Percentiles rank a stretch among this genome's conserved stretches.
phyloP scores from a whole-genome alignment of 2,113 vertebrate species.

The Chionodraco myersi region DNA sequence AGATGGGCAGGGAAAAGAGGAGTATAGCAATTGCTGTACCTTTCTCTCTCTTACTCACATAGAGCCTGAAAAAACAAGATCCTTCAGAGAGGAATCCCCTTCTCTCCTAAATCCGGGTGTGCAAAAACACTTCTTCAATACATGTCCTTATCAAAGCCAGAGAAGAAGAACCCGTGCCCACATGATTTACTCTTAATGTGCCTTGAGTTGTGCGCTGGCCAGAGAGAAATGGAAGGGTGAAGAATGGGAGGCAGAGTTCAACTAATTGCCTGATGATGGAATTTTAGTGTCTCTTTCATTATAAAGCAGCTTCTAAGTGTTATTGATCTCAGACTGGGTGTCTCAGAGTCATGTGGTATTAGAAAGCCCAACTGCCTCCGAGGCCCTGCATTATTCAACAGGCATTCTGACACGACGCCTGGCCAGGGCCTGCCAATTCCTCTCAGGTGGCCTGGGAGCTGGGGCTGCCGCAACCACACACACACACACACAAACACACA shows the following conservation, averaged over 20 bases:
- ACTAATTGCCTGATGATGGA: conserved; percentile 86
- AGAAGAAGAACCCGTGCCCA: conserved; percentile 38
- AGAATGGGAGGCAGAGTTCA: conserved; percentile 64
- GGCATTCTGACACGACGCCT: conserved; percentile 75
- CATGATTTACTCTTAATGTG: conserved; percentile 41
- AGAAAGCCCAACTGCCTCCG: conserved; percentile 83
- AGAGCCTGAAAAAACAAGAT: conserved; percentile 10
- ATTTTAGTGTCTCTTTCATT: conserved; percentile 85
- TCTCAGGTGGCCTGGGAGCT: conserved; percentile 78
- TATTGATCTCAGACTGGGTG: conserved; percentile 88
- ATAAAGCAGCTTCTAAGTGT: conserved; percentile 88
- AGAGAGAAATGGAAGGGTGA: conserved; percentile 46
- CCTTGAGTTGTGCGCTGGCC: conserved; percentile 3
- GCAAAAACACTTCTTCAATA: conserved; percentile 50
- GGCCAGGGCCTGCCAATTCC: conserved; percentile 75
- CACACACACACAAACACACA: conserved; percentile 2
- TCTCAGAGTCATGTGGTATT: conserved; percentile 85
- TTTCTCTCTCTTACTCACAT: not conserved
- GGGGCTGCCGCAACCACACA: too few species aligned
- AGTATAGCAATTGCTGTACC: not conserved
- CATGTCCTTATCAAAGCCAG: conserved; percentile 62
- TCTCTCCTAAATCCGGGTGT: conserved; percentile 25
- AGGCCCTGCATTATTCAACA: conserved; percentile 88
- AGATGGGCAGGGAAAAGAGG: conserved; percentile 7
- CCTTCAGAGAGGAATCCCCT: conserved; percentile 27